Evolutionary conservation across 1,140 invertebrate species (phyloP), one percentile per base, ranked within the genome.

Genomic region (Bombus soroeensis): DNA sequence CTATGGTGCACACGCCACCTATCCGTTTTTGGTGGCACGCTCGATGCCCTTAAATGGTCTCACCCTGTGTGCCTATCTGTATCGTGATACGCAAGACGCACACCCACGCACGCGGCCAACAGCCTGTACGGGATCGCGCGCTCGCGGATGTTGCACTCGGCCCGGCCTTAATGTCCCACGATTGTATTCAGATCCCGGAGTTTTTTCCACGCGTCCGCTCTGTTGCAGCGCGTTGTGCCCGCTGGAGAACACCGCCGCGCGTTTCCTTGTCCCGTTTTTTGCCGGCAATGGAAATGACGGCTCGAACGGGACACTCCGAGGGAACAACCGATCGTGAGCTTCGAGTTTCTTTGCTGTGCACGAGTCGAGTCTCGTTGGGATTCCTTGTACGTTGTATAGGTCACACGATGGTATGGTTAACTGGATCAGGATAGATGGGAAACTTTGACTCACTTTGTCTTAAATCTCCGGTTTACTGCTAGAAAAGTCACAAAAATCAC

Each of bases 41-140:
- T 68, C 80, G 82, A 78, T 85, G 62, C 85, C 89, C 89, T 90
- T 91, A 91, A 91, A 91, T 81, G 90, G 87, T 73, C 62, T 85
- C 79, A 47, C 76, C 76, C 75, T 68, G 74, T 43, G n/a, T 37
- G 47, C 22, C 47, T 89, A 81, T 87, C 88, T 88, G 53, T 74
- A 83, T 83, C 81, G 80, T 68, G 85, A 90, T 89, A 90, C 73
- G 75, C 85, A 37, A 41, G 34, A 66, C 85, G 83, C 81, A 62
- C 89, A 83, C 89, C 81, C 87, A 83, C 87, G 85, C 83, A 77
- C 74, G 75, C 43, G 62, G 62, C 64, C 28, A 34, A 64, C 71
- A 34, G 57, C 9, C n/a, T 53, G 74, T 72, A 66, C 37, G 34
- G 47, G 28, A 22, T 13, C 22, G 57, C 75, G 34, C 25, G 47